These are phyloP conservation scores for Eilema depressum DNA, from an alignment of 2,888 invertebrate species.

Conservation along the genomic window DNA sequence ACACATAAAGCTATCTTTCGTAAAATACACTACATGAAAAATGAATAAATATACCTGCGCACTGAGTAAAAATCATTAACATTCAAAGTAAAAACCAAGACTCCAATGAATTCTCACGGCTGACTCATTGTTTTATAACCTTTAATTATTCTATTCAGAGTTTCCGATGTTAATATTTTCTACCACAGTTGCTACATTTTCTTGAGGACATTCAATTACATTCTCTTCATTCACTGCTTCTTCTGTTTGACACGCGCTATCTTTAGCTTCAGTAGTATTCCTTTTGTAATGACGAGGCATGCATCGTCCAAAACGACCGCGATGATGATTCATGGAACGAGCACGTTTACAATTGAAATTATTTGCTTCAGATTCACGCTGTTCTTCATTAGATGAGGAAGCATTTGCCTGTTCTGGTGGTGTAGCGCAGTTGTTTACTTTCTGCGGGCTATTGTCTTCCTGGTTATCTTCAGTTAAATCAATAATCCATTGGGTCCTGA, in stretches of 20 bases:
- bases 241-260: slow-evolving; percentile 39
- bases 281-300: slow-evolving; percentile 20
- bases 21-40: neutral
- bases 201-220: slow-evolving; percentile 34
- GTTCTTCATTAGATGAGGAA: slow-evolving; percentile 18
- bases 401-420: slow-evolving; percentile 26
- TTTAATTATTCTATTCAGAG: slow-evolving; percentile 28
- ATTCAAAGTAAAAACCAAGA: slow-evolving; percentile 19
- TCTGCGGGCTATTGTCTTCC: slow-evolving; percentile 30
- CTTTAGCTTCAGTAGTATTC: slow-evolving; percentile 18
- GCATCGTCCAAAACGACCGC: slow-evolving; percentile 31
- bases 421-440: slow-evolving; percentile 30
- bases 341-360: slow-evolving; percentile 28
- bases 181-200: slow-evolving; percentile 49
- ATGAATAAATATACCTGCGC: slow-evolving; percentile 23
- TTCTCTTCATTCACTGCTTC: slow-evolving; percentile 21
- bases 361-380: slow-evolving; percentile 13
- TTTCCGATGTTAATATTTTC: slow-evolving; percentile 50
- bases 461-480: slow-evolving; percentile 41
- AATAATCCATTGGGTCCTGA: slow-evolving; percentile 37
- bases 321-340: slow-evolving; percentile 26
- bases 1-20: neutral
- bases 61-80: slow-evolving; percentile 22
- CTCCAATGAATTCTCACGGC: slow-evolving; percentile 18
- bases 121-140: slow-evolving; percentile 25